Base-by-base conservation (phyloP, 2,888 invertebrate species). In the Brenthis hecate region DNA sequence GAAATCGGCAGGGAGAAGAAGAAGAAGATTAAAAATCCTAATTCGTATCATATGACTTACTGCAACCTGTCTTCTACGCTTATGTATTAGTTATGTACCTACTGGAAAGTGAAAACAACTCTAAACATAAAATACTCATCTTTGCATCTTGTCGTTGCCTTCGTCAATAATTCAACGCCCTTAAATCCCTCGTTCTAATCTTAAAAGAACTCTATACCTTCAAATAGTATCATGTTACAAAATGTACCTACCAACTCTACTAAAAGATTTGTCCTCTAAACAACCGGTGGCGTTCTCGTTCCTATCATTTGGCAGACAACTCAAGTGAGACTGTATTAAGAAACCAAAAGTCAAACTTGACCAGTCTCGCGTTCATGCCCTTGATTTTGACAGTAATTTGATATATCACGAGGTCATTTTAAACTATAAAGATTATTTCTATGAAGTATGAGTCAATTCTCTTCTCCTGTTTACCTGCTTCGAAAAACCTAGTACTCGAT, bases 301-400 rank as follows among this genome's bases (percentile, higher is more conserved):
- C 50, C 66, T 58, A 64, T 61, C 58, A 70, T 50, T 58, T 55
- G 60, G 62, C 57, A 36, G 63, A 53, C 43, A 51, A 56, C 19
- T 67, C 60, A 48, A 64, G 60, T 60, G 64, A 60, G 54, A 61
- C 58, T 56, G 57, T 68, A 64, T 65, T 62, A 71, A 65, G 61
- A 63, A 65, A 61, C 64, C 67, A 61, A 50, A 64, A 61, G 60
- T 47, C 70, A 61, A 61, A 70, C 64, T 47, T 67, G 70, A 61
- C 64, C 55, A 67, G 56, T 57, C 62, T 71, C 65, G 61, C 56
- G 67, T 64, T 61, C 23, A 53, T 65, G 56, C 47, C 68, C 68
- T 57, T 71, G 68, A 68, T 65, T 68, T 63, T 71, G 67, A 68
- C 53, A 57, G 48, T 62, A 19, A 28, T 28, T 28, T 28, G 28